Evolutionary conservation across 2,797 vertebrate species (phyloP).

Genomic region (Leucoraja ocellata): DNA sequence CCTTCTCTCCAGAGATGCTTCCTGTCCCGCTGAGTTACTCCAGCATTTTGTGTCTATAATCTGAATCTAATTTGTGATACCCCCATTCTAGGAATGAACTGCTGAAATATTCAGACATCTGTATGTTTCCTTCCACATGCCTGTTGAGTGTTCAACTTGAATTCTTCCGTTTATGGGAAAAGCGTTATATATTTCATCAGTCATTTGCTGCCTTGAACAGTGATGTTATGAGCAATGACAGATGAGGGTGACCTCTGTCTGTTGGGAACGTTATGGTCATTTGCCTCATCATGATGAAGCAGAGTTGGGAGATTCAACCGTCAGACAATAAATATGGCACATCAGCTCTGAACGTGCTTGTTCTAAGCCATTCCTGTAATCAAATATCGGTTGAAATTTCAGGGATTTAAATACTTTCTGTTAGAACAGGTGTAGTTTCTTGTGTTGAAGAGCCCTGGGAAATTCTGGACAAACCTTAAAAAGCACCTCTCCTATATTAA

Average conservation of each 20-base stretch:
- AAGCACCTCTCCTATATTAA: background rate
- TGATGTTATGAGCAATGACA: background rate
- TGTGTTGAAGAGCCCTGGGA: background rate
- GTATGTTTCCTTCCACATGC: background rate
- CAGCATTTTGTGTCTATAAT: too few relatives aligned
- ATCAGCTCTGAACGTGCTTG: background rate
- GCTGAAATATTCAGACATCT: background rate
- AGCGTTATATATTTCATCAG: background rate
- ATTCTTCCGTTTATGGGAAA: background rate
- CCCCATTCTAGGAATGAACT: background rate
- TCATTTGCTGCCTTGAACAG: background rate
- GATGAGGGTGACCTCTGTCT: background rate
- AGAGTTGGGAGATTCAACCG: background rate
- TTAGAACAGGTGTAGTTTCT: background rate
- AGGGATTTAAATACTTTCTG: background rate
- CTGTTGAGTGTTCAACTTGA: background rate
- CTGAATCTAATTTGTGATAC: background rate
- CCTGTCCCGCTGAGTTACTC: too few relatives aligned
- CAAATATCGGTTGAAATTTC: background rate
- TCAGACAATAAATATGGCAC: background rate
- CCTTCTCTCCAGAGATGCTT: too few relatives aligned
- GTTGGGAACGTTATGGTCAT: background rate
- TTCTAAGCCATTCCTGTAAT: background rate
- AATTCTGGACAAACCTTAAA: background rate
- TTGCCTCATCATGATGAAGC: background rate